Percentiles rank a stretch among this genome's conserved stretches.
Conservation (phyloP, 2,113 vertebrate genomes). For the Excalfactoria chinensis region DNA sequence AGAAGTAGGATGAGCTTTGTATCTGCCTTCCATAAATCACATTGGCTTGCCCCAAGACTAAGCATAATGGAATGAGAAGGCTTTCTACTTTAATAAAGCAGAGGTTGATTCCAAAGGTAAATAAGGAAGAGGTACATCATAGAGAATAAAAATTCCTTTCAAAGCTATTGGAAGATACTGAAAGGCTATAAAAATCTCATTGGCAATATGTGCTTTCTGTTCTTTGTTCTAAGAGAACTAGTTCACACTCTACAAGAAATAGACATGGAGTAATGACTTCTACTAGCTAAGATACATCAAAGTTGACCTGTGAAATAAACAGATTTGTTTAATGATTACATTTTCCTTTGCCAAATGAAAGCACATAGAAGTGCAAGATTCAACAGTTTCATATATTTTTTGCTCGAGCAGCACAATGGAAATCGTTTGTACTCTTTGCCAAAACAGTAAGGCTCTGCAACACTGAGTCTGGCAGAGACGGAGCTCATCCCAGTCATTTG, state of each 20-base stretch:
- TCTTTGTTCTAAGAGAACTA: conserved; percentile 24
- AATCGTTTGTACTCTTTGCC: conserved; percentile 75
- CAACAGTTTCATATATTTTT: conserved; percentile 36
- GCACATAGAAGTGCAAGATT: conserved; percentile 34
- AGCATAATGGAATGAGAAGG: background rate
- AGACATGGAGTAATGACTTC: background rate
- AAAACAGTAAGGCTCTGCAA: conserved; percentile 70
- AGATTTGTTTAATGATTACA: conserved; percentile 35
- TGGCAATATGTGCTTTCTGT: conserved; percentile 23
- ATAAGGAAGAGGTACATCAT: conserved; percentile 15
- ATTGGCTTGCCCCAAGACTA: background rate
- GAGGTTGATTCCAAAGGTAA: background rate
- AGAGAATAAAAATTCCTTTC: conserved; percentile 28
- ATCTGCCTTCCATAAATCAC: conserved; percentile 45
- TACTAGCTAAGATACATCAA: conserved; percentile 12
- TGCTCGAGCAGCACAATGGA: conserved; percentile 73
- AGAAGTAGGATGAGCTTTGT: background rate
- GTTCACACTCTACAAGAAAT: background rate
- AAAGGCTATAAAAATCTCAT: conserved; percentile 8
- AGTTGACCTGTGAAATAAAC: conserved; percentile 18
- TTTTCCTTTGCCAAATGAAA: conserved; percentile 40
- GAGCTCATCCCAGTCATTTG: background rate
- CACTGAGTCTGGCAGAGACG: conserved; percentile 43
- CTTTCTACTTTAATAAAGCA: background rate
- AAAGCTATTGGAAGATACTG: conserved; percentile 22